Evolutionary conservation across 2,888 invertebrate genomes (phyloP).

Genomic region (Mimas tiliae): DNA sequence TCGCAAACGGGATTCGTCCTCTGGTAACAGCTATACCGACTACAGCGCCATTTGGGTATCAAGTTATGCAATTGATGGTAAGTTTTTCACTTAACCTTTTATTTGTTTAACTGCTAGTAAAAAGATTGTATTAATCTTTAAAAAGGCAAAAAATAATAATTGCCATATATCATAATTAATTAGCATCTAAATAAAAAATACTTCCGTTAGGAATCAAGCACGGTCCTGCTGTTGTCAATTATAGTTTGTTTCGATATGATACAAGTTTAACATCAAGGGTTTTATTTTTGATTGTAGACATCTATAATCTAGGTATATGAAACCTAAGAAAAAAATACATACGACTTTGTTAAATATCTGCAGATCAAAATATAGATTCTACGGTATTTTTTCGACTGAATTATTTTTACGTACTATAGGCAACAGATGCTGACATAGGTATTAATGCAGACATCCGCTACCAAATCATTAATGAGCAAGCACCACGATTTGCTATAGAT

Average conservation of each 20-base stretch:
- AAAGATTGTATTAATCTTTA: not conserved
- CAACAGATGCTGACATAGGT: slow-evolving; percentile 90
- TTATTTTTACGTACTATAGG: slow-evolving; percentile 69
- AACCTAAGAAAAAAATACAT: too few species aligned
- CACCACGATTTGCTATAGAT: slow-evolving; percentile 91
- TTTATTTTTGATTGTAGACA: too few species aligned
- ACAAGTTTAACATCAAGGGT: too few species aligned
- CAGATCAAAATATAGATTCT: too few species aligned
- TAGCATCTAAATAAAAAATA: too few species aligned
- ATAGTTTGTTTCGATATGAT: too few species aligned
- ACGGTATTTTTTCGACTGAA: too few species aligned
- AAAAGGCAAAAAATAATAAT: not conserved
- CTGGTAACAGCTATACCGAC: slow-evolving; percentile 93
- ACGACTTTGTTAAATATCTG: too few species aligned
- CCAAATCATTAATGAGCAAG: slow-evolving; percentile 91
- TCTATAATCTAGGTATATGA: too few species aligned
- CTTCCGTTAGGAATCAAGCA: too few species aligned
- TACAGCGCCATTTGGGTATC: slow-evolving; percentile 92
- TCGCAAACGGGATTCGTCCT: slow-evolving; percentile 90
- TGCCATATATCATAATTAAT: too few species aligned
- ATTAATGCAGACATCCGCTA: slow-evolving; percentile 92
- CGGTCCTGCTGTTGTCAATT: too few species aligned
- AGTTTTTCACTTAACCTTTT: slow-evolving; percentile 28
- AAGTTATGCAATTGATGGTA: slow-evolving; percentile 90
- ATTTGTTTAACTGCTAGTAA: not conserved